Evolutionary conservation across 2,797 vertebrate genomes (phyloP).

Genomic region (Takifugu ocellatus): DNA sequence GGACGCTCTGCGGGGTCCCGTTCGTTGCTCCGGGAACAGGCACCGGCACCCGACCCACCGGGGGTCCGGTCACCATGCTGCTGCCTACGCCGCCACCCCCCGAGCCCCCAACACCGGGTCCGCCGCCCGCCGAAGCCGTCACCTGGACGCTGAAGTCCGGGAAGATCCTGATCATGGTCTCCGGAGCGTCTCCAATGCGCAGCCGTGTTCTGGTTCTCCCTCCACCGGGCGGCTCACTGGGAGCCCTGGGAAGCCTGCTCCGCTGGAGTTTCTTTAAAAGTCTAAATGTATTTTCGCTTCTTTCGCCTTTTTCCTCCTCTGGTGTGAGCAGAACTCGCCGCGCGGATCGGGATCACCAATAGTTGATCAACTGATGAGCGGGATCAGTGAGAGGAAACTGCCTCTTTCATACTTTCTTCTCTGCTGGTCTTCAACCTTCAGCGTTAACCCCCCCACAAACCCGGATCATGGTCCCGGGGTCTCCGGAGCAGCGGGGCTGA

Average conservation of each 20-base stretch:
- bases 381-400: neutral
- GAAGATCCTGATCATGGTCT: constrained; percentile 82
- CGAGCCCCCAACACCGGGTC: constrained; percentile 62
- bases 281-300: constrained; percentile 11
- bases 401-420: neutral
- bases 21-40: constrained; percentile 80
- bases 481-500: constrained; percentile 24
- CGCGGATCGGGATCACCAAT: constrained; percentile 32
- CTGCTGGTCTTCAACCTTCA: constrained; percentile 19
- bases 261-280: no score
- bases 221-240: neutral
- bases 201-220: constrained; percentile 15
- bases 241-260: neutral
- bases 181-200: constrained; percentile 33
- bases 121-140: constrained; percentile 87
- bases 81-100: constrained; percentile 41
- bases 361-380: constrained; percentile 8
- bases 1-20: constrained; percentile 90
- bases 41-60: constrained; percentile 77
- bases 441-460: constrained; percentile 38
- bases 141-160: constrained; percentile 99
- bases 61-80: constrained; percentile 80
- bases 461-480: constrained; percentile 79
- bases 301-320: neutral
- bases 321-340: constrained; percentile 30